Percentiles rank a stretch among this genome's conserved stretches.
Conservation (phyloP, 1,140 invertebrate genomes). For the Periplaneta americana region DNA sequence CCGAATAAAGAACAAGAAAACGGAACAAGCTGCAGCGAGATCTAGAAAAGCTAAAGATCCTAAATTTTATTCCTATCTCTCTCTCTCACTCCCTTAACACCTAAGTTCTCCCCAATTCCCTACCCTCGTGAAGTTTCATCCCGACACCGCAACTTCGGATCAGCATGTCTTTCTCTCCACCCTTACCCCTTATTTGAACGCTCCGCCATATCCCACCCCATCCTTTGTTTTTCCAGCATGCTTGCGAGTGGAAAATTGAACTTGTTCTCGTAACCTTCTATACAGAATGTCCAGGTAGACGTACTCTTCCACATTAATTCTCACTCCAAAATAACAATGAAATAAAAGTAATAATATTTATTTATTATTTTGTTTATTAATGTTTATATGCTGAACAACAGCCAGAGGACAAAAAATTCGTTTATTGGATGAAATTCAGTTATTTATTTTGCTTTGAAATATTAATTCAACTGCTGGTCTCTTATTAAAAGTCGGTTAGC, state of each 20-base stretch:
- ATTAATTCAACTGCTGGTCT: too few species aligned
- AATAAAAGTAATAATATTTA: too few species aligned
- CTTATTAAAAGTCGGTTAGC: too few species aligned
- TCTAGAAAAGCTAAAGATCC: not conserved
- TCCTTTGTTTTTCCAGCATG: not conserved
- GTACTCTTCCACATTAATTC: too few species aligned
- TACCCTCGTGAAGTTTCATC: constrained; percentile 6
- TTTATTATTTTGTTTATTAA: too few species aligned
- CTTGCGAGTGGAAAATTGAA: not conserved
- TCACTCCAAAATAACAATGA: too few species aligned
- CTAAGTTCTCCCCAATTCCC: constrained; percentile 6
- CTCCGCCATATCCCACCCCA: not conserved
- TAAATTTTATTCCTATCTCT: not conserved
- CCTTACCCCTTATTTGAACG: not conserved
- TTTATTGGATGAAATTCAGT: too few species aligned
- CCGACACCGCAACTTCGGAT: not conserved
- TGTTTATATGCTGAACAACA: too few species aligned
- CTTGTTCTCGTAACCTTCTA: not conserved
- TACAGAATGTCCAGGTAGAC: not conserved
- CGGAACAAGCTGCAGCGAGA: not conserved
- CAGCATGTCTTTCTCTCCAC: not conserved
- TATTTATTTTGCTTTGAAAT: too few species aligned
- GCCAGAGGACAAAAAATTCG: too few species aligned
- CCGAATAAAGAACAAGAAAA: not conserved
- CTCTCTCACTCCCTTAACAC: constrained; percentile 1